Conservation (phyloP, 1,140 invertebrate genomes). For the Eriosoma lanigerum region DNA sequence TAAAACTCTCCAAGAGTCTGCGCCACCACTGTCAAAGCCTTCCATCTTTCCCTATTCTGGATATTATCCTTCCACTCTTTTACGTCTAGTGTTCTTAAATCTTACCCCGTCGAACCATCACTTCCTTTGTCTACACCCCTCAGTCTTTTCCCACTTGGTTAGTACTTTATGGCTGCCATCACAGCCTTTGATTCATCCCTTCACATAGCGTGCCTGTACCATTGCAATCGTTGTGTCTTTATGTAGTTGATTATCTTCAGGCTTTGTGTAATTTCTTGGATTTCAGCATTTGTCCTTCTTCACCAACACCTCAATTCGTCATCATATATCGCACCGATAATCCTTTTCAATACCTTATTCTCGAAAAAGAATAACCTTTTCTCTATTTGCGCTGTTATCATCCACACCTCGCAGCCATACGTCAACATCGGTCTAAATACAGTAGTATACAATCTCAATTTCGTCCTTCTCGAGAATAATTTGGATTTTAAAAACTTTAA, state of each 20-base stretch:
- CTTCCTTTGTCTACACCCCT: background rate
- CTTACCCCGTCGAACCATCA: background rate
- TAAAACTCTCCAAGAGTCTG: too few species aligned
- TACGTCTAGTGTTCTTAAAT: background rate
- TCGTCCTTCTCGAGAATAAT: background rate
- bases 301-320: background rate
- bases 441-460: background rate
- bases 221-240: too few species aligned
- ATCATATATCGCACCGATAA: slow-evolving; percentile 1
- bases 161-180: background rate
- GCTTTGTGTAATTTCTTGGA: slow-evolving; percentile 23
- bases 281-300: background rate
- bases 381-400: background rate
- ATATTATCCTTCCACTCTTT: background rate
- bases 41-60: background rate
- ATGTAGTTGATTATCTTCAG: background rate
- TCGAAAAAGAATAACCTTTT: background rate
- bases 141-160: background rate
- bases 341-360: slow-evolving; percentile 5
- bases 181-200: background rate
- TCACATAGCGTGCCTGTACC: background rate
- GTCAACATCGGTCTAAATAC: too few species aligned
- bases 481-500: background rate
- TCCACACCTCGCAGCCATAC: slow-evolving; percentile 14
- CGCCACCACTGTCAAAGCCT: too few species aligned